Conservation (phyloP, 2,797 vertebrate species). For the Karalla daura region DNA sequence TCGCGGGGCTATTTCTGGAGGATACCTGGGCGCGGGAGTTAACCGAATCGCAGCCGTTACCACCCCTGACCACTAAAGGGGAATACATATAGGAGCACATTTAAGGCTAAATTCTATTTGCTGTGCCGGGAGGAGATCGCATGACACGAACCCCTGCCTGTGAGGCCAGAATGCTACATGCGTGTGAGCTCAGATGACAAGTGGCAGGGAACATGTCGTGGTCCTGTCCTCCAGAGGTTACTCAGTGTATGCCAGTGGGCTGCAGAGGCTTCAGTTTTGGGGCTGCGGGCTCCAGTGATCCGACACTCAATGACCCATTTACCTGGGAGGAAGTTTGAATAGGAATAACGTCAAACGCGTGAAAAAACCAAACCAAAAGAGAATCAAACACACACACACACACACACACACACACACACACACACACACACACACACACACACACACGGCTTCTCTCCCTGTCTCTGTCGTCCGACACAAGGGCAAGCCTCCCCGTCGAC, state of each 20-base stretch:
- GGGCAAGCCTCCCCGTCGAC: conserved; percentile 1
- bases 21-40: not conserved
- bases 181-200: conserved; percentile 20
- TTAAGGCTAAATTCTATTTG: not conserved
- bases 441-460: too few species aligned
- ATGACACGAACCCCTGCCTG: not conserved
- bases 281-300: not conserved
- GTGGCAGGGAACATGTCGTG: conserved; percentile 16
- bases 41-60: not conserved
- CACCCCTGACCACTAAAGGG: not conserved
- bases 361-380: too few species aligned
- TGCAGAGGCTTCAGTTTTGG: conserved; percentile 8
- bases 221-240: conserved; percentile 13
- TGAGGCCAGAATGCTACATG: conserved; percentile 9
- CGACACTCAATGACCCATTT: conserved; percentile 10
- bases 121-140: not conserved
- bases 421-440: too few species aligned
- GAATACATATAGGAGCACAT: conserved; percentile 13
- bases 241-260: conserved; percentile 21
- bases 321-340: not conserved
- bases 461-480: not conserved
- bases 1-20: not conserved
- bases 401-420: too few species aligned
- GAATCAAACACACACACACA: too few species aligned
- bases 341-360: conserved; percentile 26